Conservation (phyloP, 2,888 invertebrate species). For the Heteropelma amictum region DNA sequence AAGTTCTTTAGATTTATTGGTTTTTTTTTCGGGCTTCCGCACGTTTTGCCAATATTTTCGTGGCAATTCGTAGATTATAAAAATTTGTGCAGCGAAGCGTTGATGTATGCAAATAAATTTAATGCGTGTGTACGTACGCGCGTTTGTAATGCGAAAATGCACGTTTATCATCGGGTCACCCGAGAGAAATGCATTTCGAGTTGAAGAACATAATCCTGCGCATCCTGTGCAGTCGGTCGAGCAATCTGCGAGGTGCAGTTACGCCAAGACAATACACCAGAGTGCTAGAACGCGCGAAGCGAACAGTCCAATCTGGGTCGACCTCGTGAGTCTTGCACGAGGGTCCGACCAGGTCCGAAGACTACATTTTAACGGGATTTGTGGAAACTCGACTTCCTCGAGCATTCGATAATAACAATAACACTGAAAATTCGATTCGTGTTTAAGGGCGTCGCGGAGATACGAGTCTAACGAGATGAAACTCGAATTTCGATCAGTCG, state of each 20-base stretch:
- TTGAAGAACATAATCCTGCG: conserved; percentile 46
- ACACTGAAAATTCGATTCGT: no score
- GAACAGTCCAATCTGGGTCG: conserved; percentile 45
- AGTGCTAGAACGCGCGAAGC: conserved; percentile 24
- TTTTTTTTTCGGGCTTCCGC: no score
- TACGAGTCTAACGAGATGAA: no score
- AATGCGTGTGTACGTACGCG: not conserved
- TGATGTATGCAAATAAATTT: not conserved
- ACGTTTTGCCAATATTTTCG: no score
- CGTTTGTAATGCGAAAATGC: not conserved
- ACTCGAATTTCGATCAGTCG: no score
- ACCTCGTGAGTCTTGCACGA: conserved; percentile 16
- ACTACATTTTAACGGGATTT: not conserved
- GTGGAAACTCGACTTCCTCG: not conserved
- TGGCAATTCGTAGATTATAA: not conserved
- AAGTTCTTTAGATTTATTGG: no score
- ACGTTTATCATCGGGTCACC: not conserved
- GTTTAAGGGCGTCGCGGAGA: no score
- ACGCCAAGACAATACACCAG: conserved; percentile 45
- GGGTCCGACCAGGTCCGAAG: no score
- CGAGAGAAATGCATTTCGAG: conserved; percentile 15
- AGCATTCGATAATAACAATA: not conserved
- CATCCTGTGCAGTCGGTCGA: conserved; percentile 41
- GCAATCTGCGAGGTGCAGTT: conserved; percentile 46
- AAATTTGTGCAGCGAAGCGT: not conserved